Evolutionary conservation across 1,140 invertebrate species (phyloP).

Genomic region (Microplitis mediator): DNA sequence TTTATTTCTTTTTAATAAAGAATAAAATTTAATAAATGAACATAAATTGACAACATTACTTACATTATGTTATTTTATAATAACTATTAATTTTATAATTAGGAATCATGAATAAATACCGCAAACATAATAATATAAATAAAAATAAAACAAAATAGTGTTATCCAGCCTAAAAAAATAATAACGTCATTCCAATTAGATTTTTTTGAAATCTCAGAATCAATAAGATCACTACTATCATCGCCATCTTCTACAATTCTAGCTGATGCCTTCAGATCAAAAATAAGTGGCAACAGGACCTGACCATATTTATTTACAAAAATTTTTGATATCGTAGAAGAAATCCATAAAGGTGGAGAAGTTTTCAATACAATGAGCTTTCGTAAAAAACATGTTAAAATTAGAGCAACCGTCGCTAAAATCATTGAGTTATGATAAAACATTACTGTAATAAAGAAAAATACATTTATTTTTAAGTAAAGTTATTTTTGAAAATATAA

Average conservation of each 20-base stretch:
- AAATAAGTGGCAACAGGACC: conserved; percentile 43
- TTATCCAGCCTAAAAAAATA: conserved; percentile 26
- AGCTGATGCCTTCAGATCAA: conserved; percentile 48
- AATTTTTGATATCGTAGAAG: conserved; percentile 22
- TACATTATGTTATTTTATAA: background rate
- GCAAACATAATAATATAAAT: conserved; percentile 30
- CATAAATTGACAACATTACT: background rate
- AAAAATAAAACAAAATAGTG: conserved; percentile 23
- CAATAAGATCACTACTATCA: conserved; percentile 43
- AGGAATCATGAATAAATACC: conserved; percentile 9
- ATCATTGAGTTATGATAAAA: conserved; percentile 57
- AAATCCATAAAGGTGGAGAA: conserved; percentile 39
- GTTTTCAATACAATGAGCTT: conserved; percentile 32
- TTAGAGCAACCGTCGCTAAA: conserved; percentile 53
- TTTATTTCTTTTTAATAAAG: background rate
- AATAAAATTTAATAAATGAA: background rate
- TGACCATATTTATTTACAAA: conserved; percentile 45
- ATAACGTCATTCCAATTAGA: conserved; percentile 26
- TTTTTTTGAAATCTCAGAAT: conserved; percentile 5
- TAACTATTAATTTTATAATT: background rate
- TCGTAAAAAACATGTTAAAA: conserved; percentile 54
- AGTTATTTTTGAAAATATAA: no score
- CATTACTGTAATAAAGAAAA: conserved; percentile 50
- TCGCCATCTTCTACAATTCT: conserved; percentile 41
- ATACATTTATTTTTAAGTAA: background rate